Evolutionary conservation across 2,113 vertebrate species (phyloP).

Genomic region (Dasyurus viverrinus): DNA sequence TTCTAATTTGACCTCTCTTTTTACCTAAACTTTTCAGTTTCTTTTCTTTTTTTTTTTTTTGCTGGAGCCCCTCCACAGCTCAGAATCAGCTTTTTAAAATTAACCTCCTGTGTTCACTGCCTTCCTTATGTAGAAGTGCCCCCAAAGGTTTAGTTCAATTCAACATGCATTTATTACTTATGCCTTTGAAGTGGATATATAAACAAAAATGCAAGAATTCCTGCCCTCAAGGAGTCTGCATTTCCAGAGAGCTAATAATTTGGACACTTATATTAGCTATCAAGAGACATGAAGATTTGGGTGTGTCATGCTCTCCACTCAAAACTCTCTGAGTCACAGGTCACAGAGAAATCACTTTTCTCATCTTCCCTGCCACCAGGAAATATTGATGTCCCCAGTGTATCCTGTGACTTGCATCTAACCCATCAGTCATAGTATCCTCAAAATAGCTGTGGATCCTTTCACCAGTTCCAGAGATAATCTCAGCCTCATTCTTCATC

Average conservation of each 20-base stretch:
- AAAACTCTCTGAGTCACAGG: not conserved
- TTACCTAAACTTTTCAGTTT: conserved; percentile 7
- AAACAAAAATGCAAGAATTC: not conserved
- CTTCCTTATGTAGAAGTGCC: not conserved
- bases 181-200: not conserved
- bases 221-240: not conserved
- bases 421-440: not conserved
- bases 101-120: not conserved
- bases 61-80: not conserved
- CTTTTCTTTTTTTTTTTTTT: conserved; percentile 10
- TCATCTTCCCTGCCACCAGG: not conserved
- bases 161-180: not conserved
- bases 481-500: not conserved
- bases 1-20: not conserved
- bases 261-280: not conserved
- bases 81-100: not conserved
- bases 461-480: not conserved
- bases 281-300: not conserved
- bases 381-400: not conserved
- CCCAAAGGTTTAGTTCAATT: not conserved
- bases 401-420: not conserved
- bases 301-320: not conserved
- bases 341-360: not conserved
- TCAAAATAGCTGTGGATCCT: not conserved
- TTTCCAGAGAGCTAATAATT: not conserved